phyloP scores from a whole-genome alignment of 2,113 vertebrate genomes.

The Oreotrochilus melanogaster region DNA sequence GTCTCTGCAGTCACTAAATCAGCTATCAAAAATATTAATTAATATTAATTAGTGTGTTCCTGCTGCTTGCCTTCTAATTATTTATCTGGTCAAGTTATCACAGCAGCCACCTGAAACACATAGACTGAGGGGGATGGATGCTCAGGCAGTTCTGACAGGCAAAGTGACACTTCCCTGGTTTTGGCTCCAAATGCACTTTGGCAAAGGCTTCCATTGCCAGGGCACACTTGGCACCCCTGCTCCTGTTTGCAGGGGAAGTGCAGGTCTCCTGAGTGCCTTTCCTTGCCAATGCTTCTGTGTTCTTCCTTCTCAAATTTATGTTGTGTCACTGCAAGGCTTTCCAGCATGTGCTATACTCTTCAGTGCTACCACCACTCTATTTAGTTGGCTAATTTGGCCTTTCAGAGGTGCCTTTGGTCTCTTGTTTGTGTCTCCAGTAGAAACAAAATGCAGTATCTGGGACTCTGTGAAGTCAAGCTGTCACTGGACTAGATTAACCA shows the following conservation, averaged over 20 bases:
- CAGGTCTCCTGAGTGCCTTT: not conserved
- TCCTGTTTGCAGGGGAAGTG: not conserved
- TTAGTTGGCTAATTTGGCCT: not conserved
- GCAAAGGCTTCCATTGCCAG: not conserved
- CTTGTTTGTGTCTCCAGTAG: not conserved
- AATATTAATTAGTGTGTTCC: not conserved
- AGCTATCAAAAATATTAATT: not conserved
- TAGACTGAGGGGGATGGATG: rapidly evolving
- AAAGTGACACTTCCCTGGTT: not conserved
- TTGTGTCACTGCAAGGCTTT: not conserved
- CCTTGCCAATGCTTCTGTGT: not conserved
- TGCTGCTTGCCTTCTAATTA: not conserved
- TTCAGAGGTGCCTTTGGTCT: not conserved
- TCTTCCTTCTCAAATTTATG: not conserved
- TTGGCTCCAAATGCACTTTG: not conserved
- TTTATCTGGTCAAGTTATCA: not conserved
- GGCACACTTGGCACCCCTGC: not conserved
- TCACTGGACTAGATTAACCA: not conserved
- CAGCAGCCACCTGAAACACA: not conserved
- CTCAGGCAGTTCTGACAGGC: not conserved
- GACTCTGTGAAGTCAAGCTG: not conserved
- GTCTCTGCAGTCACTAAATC: not conserved
- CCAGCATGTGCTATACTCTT: not conserved
- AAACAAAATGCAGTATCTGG: not conserved
- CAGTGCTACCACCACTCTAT: not conserved